A percentile compares a stretch with the other conserved stretches of the same genome.
phyloP scores from a whole-genome alignment of 2,113 vertebrate genomes.

The Colistium nudipinnis region DNA sequence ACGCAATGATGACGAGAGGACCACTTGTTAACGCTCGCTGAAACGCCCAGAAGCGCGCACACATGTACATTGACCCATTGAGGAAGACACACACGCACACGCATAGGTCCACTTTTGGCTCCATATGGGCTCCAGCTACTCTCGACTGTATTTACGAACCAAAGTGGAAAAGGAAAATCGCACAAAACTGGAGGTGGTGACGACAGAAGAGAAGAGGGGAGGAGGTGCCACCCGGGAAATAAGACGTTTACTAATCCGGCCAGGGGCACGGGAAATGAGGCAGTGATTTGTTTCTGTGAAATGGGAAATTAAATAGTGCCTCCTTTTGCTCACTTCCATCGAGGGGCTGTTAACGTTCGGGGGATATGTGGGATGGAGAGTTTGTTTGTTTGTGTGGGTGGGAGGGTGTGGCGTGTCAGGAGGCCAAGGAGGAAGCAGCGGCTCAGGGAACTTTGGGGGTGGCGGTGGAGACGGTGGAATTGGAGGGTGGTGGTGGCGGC shows the following conservation, averaged over 20 bases:
- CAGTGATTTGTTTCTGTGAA: constrained; percentile 38
- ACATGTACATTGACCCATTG: not conserved
- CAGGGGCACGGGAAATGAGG: constrained; percentile 26
- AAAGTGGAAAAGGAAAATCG: constrained; percentile 57
- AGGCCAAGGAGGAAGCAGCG: constrained; percentile 38
- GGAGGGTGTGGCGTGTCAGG: constrained; percentile 47
- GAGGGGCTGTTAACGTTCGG: constrained; percentile 43
- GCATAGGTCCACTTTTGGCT: constrained; percentile 4
- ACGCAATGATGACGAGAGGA: constrained; percentile 25
- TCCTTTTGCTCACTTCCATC: constrained; percentile 12
- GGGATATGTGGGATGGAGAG: constrained; percentile 46
- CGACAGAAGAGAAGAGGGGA: constrained; percentile 43
- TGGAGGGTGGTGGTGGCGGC: constrained; percentile 12
- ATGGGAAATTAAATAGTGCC: constrained; percentile 46
- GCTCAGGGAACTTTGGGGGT: constrained; percentile 31
- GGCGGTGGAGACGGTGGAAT: constrained; percentile 5
- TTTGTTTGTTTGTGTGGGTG: constrained; percentile 57
- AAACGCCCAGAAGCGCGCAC: not conserved
- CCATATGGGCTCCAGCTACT: constrained; percentile 36
- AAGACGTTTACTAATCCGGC: constrained; percentile 36
- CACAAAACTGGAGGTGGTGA: constrained; percentile 56
- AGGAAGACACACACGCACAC: not conserved
- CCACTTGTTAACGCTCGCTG: no score
- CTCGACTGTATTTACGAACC: constrained; percentile 50
- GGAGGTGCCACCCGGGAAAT: constrained; percentile 4